Evolutionary conservation across 2,888 invertebrate species (phyloP), one percentile per base, ranked within the genome.

Genomic region (Agriopis leucophaearia): DNA sequence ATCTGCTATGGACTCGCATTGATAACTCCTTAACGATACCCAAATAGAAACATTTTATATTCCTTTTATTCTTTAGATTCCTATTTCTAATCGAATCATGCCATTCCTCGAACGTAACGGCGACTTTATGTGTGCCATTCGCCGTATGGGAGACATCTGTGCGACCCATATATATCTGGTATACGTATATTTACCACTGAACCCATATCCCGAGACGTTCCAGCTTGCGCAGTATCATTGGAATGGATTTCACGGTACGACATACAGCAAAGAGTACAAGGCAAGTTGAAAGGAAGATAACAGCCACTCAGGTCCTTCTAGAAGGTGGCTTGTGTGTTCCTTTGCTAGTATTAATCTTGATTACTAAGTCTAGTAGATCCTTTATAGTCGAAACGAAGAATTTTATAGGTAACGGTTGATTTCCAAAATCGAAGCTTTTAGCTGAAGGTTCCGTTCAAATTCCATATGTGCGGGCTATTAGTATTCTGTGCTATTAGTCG

Each of bases 141-240:
- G 78, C 81, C 84, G 81, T 80, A 82, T 80, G 81, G 80, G 81
- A 80, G 82, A 79, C 88, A 85, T 81, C 85, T 86, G 87, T 78
- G 77, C 75, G 81, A 82, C 81, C 84, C 78, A 82, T 80, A 85
- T 85, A 79, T 80, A 78, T 80, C 79, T 78, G 79, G 64, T 74
- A 70, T 2, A 27, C 27, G 27, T 27, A 27, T 27, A 27, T 5
- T 27, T 27, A 27, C 68, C 64, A 59, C 74, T 76, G 64, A 73
- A 69, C 67, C 70, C 69, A 71, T 72, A 74, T 70, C 67, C 66
- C 54, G 57, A 47, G 64, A 13, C 60, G 59, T 40, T 44, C 73
- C 70, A 70, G 74, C 69, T 66, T 42, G 67, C 61, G 57, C 57
- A 1, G 18, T 16, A 40, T 9, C 40, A 45, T 16, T 13, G n/a